Evolutionary conservation across 1,140 invertebrate species (phyloP), one percentile per base, ranked within the genome.

Genomic region (Cyphomyrmex costatus): DNA sequence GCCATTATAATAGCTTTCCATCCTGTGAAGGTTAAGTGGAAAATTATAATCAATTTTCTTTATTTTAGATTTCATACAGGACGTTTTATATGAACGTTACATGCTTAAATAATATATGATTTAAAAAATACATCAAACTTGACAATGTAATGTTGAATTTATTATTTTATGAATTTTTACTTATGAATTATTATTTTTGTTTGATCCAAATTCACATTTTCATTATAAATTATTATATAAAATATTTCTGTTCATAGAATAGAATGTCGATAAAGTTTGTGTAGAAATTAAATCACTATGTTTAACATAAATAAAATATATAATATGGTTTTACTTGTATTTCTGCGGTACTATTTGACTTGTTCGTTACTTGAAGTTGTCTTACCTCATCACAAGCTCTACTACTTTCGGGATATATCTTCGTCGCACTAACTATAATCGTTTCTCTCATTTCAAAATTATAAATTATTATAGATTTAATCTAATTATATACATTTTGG

Each of bases 401-500:
- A 21, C 53, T 63, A 76, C 53, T 33, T 58, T 27, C 8, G 4
- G 3, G 42, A 76, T 12, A 19, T 16, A 61, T 61, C 8, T 61
- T n/a, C 10, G 8, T 12, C 24, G 8, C 12, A 36, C 6, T 30
- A 33, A 58, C 24, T 12, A n/a, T 42, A 36, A 66, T 66, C 7
- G 1, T 27, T 51, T 60, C 27, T 42, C 36, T 42, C 8, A 30
- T 2, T 30, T 74, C 2, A 60, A 16, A 19, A 16, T 16, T 60
- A 1, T 58, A 58, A 33, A 58, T 58, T 24, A 24, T 58, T 14
- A 16, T 4, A 16, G 0, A 21, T 21, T 46, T 61, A 8, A 46
- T 77, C 4, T 77, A 61, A 76, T 76, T 42, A 76, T 42, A 76
- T 8, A 21, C 16, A 21, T 60, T 60, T 76, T 24, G 36, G 3